Conservation (phyloP, 35 echinoderm and acorn worm genomes). For the Anneissia japonica region DNA sequence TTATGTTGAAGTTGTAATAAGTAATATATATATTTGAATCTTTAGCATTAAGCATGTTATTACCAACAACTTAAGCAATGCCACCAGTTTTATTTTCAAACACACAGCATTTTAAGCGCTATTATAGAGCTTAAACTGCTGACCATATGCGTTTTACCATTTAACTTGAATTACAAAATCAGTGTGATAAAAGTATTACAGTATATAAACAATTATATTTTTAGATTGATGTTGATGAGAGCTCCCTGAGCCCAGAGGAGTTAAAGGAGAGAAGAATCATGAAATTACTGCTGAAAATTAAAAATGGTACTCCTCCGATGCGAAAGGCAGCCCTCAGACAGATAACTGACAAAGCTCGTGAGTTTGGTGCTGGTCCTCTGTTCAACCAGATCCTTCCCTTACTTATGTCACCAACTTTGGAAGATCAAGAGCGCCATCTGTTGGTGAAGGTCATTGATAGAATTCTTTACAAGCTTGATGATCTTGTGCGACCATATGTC, state of each 20-base stretch:
- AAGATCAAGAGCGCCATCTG: slow-evolving; percentile 99
- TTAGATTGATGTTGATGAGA: slow-evolving; percentile 98
- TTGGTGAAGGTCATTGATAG: slow-evolving; percentile 99
- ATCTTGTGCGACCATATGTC: slow-evolving; percentile 89
- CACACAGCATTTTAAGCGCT: too few species aligned
- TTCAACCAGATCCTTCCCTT: slow-evolving; percentile 98
- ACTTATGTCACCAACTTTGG: slow-evolving; percentile 93
- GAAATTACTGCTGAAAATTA: slow-evolving; percentile 89
- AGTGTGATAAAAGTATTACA: too few species aligned
- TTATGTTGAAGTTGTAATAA: too few species aligned
- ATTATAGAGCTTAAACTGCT: too few species aligned
- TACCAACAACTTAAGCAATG: too few species aligned
- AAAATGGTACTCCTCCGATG: slow-evolving; percentile 98
- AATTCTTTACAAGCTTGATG: slow-evolving; percentile 95
- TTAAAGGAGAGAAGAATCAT: slow-evolving; percentile 82
- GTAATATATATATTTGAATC: too few species aligned
- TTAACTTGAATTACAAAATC: too few species aligned
- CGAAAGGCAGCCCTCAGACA: slow-evolving; percentile 93
- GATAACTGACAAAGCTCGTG: slow-evolving; percentile 95
- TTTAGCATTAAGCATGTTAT: too few species aligned
- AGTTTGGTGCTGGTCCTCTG: slow-evolving; percentile 92
- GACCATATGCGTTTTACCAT: too few species aligned
- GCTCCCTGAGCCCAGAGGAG: slow-evolving; percentile 85
- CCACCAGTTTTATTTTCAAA: too few species aligned
- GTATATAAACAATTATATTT: background rate